A percentile compares a stretch with the other conserved stretches of the same genome.
Conservation (phyloP, 2,113 vertebrate genomes). For the Ciconia maguari region DNA sequence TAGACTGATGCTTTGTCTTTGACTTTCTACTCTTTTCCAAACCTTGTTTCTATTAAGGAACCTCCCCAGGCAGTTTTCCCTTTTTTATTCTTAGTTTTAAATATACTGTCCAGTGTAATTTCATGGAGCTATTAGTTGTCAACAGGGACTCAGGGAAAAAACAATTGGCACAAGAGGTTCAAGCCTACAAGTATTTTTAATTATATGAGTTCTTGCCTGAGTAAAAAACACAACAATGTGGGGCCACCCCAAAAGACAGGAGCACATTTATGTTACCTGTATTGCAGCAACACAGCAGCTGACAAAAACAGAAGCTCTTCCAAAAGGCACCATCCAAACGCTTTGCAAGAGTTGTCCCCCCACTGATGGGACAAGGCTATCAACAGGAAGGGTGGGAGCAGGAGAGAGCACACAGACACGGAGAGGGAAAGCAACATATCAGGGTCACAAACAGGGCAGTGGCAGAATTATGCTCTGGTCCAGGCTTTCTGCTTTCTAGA, state of each 20-base stretch:
- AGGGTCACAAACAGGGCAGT: not conserved
- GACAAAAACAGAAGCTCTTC: not conserved
- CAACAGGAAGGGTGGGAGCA: not conserved
- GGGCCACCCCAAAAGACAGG: not conserved
- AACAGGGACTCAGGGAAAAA: not conserved
- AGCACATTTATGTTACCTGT: not conserved
- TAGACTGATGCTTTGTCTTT: not conserved
- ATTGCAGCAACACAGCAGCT: not conserved
- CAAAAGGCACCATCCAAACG: fast-evolving
- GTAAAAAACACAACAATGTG: not conserved
- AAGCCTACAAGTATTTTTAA: not conserved
- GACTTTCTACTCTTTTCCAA: not conserved
- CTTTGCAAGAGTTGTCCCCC: not conserved
- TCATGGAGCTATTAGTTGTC: not conserved
- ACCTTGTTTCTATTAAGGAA: not conserved
- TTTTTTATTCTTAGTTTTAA: not conserved
- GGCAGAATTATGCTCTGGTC: not conserved
- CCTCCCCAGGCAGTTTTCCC: not conserved
- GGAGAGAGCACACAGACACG: fast-evolving
- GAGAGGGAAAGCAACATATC: not conserved
- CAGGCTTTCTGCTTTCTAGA: not conserved
- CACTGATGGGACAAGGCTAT: not conserved
- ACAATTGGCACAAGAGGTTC: not conserved
- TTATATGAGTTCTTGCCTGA: not conserved
- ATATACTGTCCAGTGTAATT: not conserved